Evolutionary conservation across 2,113 vertebrate genomes (phyloP).

Genomic region (Miniopterus natalensis): DNA sequence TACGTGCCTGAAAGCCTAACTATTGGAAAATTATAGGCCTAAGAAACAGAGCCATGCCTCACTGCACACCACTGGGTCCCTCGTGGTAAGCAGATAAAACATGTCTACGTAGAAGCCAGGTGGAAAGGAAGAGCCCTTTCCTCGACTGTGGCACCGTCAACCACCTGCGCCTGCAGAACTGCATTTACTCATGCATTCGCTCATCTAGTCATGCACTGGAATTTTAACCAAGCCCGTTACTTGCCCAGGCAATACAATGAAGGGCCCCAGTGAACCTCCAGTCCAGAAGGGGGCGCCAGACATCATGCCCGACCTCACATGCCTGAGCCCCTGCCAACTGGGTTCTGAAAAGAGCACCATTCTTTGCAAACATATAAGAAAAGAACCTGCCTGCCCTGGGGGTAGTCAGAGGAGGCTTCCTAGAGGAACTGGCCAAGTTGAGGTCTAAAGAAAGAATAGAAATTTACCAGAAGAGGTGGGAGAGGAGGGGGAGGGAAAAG

Average conservation of each 20-base stretch:
- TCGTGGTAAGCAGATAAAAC: neutral
- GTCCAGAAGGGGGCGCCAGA: neutral
- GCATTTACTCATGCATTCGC: neutral
- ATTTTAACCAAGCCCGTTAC: neutral
- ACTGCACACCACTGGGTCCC: neutral
- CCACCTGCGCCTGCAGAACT: neutral
- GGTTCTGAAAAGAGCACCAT: neutral
- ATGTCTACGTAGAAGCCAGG: neutral
- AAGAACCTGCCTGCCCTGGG: neutral
- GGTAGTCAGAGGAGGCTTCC: neutral
- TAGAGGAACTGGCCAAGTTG: neutral
- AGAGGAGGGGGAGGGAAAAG: neutral
- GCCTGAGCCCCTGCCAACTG: neutral
- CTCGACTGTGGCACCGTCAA: neutral
- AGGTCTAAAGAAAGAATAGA: neutral
- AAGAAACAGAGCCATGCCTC: slow-evolving; percentile 8
- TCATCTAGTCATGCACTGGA: neutral
- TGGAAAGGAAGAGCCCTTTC: neutral
- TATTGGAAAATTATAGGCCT: slow-evolving; percentile 58
- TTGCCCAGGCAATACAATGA: neutral
- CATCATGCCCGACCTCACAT: neutral
- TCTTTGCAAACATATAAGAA: neutral
- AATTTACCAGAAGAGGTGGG: neutral
- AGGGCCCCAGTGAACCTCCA: neutral
- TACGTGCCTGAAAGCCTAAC: slow-evolving; percentile 54